Conservation (phyloP, 2,797 vertebrate species). For the Mycteria americana region DNA sequence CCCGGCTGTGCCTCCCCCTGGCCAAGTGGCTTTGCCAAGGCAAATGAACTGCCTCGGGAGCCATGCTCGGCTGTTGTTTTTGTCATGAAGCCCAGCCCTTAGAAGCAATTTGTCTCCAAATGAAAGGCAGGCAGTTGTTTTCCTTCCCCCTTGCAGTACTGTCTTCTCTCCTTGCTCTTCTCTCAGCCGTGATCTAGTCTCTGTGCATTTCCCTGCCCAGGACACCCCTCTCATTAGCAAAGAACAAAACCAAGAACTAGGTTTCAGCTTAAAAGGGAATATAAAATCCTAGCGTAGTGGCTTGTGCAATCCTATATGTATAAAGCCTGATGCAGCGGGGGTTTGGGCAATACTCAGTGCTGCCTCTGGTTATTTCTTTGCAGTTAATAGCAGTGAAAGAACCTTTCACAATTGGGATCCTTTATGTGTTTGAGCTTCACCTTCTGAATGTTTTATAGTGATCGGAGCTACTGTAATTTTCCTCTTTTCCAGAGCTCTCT, state of each 20-base stretch:
- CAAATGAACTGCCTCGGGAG: not conserved
- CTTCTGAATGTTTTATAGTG: not conserved
- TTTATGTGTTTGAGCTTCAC: not conserved
- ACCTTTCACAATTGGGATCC: not conserved
- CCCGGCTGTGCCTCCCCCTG: not conserved
- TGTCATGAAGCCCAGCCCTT: not conserved
- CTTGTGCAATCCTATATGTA: not conserved
- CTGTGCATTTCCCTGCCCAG: not conserved
- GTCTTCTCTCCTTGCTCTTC: not conserved
- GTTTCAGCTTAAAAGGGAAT: not conserved
- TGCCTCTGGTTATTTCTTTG: not conserved
- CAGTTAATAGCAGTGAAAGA: not conserved
- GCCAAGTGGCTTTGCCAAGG: not conserved
- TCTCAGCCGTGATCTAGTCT: not conserved
- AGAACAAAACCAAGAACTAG: not conserved
- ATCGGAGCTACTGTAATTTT: not conserved
- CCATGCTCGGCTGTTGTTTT: not conserved
- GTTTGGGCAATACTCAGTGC: not conserved
- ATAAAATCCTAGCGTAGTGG: not conserved
- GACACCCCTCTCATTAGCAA: not conserved
- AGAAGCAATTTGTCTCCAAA: not conserved
- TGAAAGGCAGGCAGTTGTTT: not conserved
- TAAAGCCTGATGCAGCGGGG: not conserved
- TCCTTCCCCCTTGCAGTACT: not conserved
- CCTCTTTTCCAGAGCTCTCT: not conserved